Conservation (phyloP, 2,888 invertebrate genomes). For the Cancer borealis region DNA sequence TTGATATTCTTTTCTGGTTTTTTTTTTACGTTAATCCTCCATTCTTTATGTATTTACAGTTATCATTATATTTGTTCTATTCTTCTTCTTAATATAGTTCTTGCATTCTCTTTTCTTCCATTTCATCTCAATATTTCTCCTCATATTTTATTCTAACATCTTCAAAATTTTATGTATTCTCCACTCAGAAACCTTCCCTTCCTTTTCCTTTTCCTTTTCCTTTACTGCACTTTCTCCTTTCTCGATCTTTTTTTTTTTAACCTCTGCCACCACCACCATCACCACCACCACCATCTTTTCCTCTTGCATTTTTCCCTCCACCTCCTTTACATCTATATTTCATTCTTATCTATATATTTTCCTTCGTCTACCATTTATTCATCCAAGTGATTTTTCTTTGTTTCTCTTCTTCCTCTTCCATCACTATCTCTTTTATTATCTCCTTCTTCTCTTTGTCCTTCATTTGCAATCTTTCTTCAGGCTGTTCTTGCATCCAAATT, state of each 20-base stretch:
- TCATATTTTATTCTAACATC: neutral
- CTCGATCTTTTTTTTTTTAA: neutral
- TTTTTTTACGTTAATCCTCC: no score
- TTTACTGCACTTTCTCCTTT: neutral
- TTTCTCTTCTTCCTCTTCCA: neutral
- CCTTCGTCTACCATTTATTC: no score
- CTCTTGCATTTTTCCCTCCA: neutral
- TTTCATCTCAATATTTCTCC: neutral
- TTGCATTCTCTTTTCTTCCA: neutral
- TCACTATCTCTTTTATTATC: neutral
- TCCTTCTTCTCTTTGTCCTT: neutral
- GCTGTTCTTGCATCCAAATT: neutral
- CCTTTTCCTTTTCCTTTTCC: neutral
- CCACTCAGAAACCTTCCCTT: neutral
- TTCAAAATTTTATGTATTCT: conserved; percentile 18
- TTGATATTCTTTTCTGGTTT: no score
- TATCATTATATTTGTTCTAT: no score
- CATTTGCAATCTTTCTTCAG: conserved; percentile 13
- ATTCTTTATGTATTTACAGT: no score
- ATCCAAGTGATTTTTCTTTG: neutral
- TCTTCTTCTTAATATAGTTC: no score
- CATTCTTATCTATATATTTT: no score
- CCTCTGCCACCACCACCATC: neutral
- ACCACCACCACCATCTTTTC: neutral
- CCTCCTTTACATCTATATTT: neutral